phyloP scores from a whole-genome alignment of 2,888 invertebrate species.

The Sesamia inferens region DNA sequence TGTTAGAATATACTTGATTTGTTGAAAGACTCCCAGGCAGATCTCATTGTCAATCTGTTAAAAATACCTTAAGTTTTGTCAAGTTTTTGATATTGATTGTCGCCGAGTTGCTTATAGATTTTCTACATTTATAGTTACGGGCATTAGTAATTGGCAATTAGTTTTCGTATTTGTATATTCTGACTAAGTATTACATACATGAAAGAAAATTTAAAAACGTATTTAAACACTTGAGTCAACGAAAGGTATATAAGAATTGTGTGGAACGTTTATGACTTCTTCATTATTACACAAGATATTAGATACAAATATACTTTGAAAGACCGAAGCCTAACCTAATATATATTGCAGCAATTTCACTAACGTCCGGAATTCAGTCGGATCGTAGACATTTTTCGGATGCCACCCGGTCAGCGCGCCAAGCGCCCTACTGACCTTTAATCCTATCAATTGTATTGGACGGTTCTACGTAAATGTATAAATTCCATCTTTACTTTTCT shows the following conservation, averaged over 20 bases:
- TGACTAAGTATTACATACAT: too few species aligned
- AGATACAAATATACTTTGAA: neutral
- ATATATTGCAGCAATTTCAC: neutral
- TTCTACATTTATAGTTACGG: too few species aligned
- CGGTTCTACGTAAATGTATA: constrained; percentile 23
- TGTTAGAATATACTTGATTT: neutral
- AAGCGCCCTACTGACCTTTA: constrained; percentile 52
- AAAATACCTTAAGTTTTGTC: too few species aligned
- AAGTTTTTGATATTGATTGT: too few species aligned
- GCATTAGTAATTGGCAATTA: too few species aligned
- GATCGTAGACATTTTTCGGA: constrained; percentile 42
- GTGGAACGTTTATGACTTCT: neutral
- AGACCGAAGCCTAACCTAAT: neutral
- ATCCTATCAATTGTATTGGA: constrained; percentile 18
- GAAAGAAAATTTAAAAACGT: too few species aligned
- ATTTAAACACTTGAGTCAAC: too few species aligned
- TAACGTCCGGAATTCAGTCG: constrained; percentile 21
- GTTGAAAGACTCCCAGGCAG: neutral
- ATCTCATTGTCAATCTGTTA: too few species aligned
- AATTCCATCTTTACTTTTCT: constrained; percentile 16
- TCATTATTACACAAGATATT: neutral
- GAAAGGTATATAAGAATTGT: too few species aligned
- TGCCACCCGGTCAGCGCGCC: constrained; percentile 31
- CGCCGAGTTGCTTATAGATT: too few species aligned
- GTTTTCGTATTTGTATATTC: too few species aligned